phyloP scores from a whole-genome alignment of 2,797 vertebrate species.

The Megaceryle alcyon region DNA sequence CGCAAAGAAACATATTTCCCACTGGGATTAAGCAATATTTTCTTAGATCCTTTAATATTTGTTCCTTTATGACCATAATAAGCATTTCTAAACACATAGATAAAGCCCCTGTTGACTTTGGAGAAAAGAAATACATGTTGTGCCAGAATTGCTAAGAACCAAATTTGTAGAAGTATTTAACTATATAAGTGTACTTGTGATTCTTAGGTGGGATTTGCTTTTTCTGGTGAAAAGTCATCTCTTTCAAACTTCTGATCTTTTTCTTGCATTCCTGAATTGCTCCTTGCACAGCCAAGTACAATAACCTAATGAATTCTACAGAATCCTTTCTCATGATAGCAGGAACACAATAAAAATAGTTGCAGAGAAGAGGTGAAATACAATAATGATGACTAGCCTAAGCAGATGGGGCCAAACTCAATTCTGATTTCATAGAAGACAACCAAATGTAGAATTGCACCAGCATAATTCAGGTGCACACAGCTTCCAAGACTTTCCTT shows the following conservation, averaged over 20 bases:
- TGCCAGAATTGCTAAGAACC: neutral
- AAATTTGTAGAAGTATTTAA: neutral
- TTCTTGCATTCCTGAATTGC: neutral
- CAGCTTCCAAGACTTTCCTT: neutral
- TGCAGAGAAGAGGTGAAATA: neutral
- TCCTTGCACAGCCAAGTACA: slow-evolving; percentile 24
- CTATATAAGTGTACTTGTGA: neutral
- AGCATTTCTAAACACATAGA: neutral
- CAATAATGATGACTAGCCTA: neutral
- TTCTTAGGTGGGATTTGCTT: slow-evolving; percentile 13
- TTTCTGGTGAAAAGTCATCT: neutral
- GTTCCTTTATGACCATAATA: neutral
- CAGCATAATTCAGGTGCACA: neutral
- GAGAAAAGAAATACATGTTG: neutral
- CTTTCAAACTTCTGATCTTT: neutral
- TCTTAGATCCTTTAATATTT: neutral
- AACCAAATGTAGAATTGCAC: neutral
- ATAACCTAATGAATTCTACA: slow-evolving; percentile 21
- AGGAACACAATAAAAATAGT: neutral
- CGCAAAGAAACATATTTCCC: neutral
- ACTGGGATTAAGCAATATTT: neutral
- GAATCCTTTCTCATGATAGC: neutral
- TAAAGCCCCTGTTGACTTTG: neutral
- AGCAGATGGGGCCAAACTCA: neutral
- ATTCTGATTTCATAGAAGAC: neutral